Conservation (phyloP, 2,113 vertebrate species). For the Carollia perspicillata region DNA sequence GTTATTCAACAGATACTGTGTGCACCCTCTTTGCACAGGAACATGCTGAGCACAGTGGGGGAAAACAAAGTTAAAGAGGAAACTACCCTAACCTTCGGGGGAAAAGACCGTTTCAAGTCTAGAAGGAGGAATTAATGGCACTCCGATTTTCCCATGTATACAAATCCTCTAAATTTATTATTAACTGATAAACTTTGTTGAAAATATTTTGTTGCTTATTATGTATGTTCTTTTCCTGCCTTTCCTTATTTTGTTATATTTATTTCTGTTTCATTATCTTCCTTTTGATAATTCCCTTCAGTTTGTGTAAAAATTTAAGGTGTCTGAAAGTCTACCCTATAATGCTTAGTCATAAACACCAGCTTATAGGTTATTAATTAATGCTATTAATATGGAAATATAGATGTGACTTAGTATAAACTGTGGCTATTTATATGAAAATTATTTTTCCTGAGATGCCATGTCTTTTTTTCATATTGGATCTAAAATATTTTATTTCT, state of each 20-base stretch:
- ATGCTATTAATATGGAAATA: background rate
- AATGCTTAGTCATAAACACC: background rate
- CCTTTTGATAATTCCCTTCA: background rate
- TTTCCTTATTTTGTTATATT: background rate
- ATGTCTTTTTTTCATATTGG: background rate
- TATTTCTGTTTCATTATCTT: constrained; percentile 7
- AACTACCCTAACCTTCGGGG: background rate
- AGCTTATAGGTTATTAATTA: background rate
- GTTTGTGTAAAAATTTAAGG: constrained; percentile 13
- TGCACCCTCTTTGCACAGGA: background rate
- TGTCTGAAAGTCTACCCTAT: background rate
- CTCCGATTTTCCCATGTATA: background rate
- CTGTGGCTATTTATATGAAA: background rate
- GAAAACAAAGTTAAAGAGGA: background rate
- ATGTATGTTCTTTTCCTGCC: background rate
- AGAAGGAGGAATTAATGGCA: background rate
- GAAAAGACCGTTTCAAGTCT: background rate
- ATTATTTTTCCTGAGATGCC: background rate
- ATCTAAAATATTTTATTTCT: constrained; percentile 10
- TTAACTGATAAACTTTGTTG: background rate
- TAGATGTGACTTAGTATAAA: background rate
- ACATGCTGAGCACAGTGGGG: background rate
- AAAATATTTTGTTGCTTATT: background rate
- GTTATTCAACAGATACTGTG: background rate
- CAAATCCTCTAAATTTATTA: background rate